phyloP scores from a whole-genome alignment of 1,140 invertebrate species.

The Leptinotarsa texana region DNA sequence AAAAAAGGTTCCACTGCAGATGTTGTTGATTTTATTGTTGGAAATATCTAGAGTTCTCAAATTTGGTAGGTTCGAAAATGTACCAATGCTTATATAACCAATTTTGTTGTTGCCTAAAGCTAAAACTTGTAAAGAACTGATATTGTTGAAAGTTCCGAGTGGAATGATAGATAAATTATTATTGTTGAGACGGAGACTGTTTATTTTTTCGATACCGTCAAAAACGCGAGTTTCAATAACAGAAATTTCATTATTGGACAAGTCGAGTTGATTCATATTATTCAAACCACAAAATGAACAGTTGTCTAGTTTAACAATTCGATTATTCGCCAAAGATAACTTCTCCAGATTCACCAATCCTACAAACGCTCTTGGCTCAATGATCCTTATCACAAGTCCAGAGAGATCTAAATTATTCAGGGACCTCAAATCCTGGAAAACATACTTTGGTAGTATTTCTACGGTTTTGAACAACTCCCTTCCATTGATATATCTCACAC shows the following conservation, averaged over 20 bases:
- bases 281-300: slow-evolving; percentile 20
- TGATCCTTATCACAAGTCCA: background rate
- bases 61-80: slow-evolving; percentile 24
- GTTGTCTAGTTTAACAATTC: background rate
- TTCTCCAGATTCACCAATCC: slow-evolving; percentile 20
- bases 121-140: slow-evolving; percentile 3
- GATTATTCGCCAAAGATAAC: slow-evolving; percentile 14
- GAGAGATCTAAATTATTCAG: slow-evolving; percentile 20
- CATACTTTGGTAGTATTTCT: background rate
- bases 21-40: background rate
- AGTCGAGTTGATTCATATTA: slow-evolving; percentile 14
- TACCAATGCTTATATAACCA: slow-evolving; percentile 17
- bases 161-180: slow-evolving; percentile 24
- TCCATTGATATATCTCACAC: background rate
- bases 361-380: slow-evolving; percentile 22
- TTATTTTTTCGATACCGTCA: slow-evolving; percentile 9
- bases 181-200: slow-evolving; percentile 7
- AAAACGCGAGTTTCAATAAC: background rate
- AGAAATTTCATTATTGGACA: slow-evolving; percentile 23
- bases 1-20: background rate
- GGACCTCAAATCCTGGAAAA: slow-evolving; percentile 8
- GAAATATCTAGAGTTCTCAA: slow-evolving; percentile 23
- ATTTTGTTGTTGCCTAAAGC: slow-evolving; percentile 25
- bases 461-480: background rate
- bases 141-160: slow-evolving; percentile 21